phyloP scores from a whole-genome alignment of 2,888 invertebrate species.

The Stenodema calcarata region DNA sequence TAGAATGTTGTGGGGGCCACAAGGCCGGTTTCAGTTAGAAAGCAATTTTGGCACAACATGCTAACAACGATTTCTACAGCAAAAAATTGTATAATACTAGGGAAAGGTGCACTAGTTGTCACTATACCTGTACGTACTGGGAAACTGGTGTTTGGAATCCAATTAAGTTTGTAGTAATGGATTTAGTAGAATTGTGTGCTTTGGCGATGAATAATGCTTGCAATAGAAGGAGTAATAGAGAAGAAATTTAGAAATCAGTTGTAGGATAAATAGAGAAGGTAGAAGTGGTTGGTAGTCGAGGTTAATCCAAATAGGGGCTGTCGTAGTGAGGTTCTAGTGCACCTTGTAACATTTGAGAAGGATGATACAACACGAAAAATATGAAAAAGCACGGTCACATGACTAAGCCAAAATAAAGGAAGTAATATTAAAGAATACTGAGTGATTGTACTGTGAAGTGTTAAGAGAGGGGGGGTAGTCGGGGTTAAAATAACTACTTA shows the following conservation, averaged over 20 bases:
- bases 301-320: neutral
- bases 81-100: constrained; percentile 34
- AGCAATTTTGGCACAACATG: constrained; percentile 57
- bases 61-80: constrained; percentile 56
- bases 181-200: neutral
- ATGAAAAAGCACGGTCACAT: constrained; percentile 57
- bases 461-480: constrained; percentile 25
- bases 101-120: constrained; percentile 48
- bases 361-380: constrained; percentile 52
- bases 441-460: constrained; percentile 50
- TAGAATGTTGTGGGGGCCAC: constrained; percentile 55
- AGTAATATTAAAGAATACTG: constrained; percentile 39
- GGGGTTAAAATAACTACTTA: neutral
- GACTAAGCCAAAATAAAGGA: constrained; percentile 54
- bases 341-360: constrained; percentile 49
- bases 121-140: neutral
- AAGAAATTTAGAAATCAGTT: neutral
- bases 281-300: neutral
- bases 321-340: constrained; percentile 44
- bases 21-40: constrained; percentile 48
- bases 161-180: neutral
- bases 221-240: neutral
- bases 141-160: neutral
- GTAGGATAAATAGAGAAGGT: neutral
- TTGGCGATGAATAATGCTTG: neutral